Conservation (phyloP, 2,797 vertebrate genomes). For the Sylvilagus floridanus region DNA sequence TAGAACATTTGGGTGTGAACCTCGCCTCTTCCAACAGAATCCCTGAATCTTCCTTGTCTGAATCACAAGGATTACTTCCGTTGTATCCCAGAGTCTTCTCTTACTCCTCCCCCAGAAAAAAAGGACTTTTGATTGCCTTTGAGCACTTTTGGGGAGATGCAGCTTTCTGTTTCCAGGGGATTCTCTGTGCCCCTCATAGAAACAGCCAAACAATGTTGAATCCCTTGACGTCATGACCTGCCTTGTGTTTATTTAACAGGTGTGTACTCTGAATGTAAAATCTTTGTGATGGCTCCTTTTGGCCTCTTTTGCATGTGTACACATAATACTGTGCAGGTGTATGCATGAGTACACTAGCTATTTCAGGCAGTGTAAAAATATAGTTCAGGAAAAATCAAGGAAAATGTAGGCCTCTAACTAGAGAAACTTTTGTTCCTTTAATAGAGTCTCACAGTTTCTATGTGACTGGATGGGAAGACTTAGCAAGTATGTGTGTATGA, state of each 20-base stretch:
- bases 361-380: background rate
- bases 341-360: background rate
- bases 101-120: background rate
- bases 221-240: background rate
- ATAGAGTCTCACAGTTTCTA: background rate
- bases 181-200: background rate
- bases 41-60: background rate
- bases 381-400: background rate
- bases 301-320: background rate
- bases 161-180: background rate
- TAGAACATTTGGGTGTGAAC: background rate
- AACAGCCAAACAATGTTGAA: background rate
- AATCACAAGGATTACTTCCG: background rate
- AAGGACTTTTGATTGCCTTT: background rate
- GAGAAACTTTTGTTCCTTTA: background rate
- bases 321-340: background rate
- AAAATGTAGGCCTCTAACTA: background rate
- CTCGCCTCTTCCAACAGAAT: background rate
- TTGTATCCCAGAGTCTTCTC: background rate
- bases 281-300: background rate
- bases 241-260: background rate
- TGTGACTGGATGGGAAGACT: background rate
- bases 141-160: background rate
- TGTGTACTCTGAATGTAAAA: background rate
- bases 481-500: background rate